Percentiles rank a stretch among this genome's conserved stretches.
phyloP scores from a whole-genome alignment of 1,140 invertebrate genomes.

The Caenorhabditis briggsae region DNA sequence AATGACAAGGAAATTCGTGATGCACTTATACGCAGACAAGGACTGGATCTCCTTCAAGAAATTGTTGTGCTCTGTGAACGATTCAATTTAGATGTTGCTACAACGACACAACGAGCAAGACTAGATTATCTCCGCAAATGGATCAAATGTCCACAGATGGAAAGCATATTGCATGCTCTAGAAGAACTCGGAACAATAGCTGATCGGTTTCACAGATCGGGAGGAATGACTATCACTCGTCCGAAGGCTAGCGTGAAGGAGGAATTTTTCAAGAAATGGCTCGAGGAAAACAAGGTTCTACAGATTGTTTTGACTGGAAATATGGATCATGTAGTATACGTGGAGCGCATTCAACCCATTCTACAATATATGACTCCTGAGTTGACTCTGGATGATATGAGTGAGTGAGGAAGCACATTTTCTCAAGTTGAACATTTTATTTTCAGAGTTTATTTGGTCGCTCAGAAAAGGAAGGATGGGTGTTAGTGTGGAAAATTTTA shows the following conservation, averaged over 20 bases:
- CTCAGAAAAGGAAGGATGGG: slow-evolving; percentile 42
- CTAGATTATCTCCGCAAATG: slow-evolving; percentile 41
- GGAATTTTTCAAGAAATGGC: slow-evolving; percentile 43
- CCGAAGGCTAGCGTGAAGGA: slow-evolving; percentile 14
- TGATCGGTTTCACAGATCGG: slow-evolving; percentile 14
- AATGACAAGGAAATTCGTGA: slow-evolving; percentile 34
- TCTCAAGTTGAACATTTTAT: background rate
- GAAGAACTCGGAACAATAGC: slow-evolving; percentile 38
- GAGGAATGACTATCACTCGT: slow-evolving; percentile 32
- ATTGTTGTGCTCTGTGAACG: slow-evolving; percentile 17
- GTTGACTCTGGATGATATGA: slow-evolving; percentile 25
- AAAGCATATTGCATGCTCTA: slow-evolving; percentile 29
- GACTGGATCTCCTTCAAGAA: slow-evolving; percentile 30
- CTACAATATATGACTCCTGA: slow-evolving; percentile 43
- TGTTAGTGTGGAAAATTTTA: slow-evolving; percentile 27
- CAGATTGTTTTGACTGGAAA: slow-evolving; percentile 37
- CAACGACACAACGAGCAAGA: background rate
- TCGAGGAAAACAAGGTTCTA: slow-evolving; percentile 29
- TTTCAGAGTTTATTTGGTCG: slow-evolving; percentile 26
- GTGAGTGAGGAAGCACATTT: background rate
- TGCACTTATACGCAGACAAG: slow-evolving; percentile 6
- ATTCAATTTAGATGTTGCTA: slow-evolving; percentile 18
- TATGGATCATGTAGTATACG: slow-evolving; percentile 30
- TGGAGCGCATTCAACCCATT: slow-evolving; percentile 32
- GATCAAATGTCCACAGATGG: slow-evolving; percentile 42